A percentile compares a stretch with the other conserved stretches of the same genome.
phyloP scores from a whole-genome alignment of 1,140 invertebrate genomes.

The Sycophila sp. region DNA sequence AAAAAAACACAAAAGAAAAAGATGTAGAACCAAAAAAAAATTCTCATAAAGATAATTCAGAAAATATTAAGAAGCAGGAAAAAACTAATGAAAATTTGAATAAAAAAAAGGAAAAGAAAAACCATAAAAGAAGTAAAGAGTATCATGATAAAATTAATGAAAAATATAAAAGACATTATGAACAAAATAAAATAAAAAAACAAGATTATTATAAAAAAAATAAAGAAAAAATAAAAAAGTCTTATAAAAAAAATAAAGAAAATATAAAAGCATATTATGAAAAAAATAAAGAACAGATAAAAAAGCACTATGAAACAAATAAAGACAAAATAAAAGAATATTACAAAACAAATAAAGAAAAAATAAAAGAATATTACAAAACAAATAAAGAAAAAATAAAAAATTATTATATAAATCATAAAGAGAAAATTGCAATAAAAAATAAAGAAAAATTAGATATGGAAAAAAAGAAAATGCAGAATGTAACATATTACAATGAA shows the following conservation, averaged over 20 bases:
- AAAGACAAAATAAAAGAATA: neutral
- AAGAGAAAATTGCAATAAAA: neutral
- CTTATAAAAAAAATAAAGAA: neutral
- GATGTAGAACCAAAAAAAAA: neutral
- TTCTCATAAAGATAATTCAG: neutral
- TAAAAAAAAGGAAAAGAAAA: neutral
- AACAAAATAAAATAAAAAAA: neutral
- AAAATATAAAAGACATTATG: neutral
- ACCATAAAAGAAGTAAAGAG: neutral
- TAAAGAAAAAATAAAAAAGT: neutral
- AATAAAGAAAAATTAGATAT: neutral
- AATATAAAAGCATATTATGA: neutral
- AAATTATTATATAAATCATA: neutral
- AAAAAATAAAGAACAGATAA: neutral
- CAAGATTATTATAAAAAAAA: neutral
- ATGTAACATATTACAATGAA: no score
- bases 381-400: neutral
- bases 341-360: neutral
- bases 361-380: neutral
- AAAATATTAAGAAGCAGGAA: no score
- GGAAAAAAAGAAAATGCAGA: no score
- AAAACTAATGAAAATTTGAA: neutral
- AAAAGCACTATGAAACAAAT: neutral
- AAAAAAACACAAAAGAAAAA: no score
- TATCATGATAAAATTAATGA: neutral